phyloP scores from a whole-genome alignment of 2,797 vertebrate genomes.

The Ctenopoma kingsleyae region DNA sequence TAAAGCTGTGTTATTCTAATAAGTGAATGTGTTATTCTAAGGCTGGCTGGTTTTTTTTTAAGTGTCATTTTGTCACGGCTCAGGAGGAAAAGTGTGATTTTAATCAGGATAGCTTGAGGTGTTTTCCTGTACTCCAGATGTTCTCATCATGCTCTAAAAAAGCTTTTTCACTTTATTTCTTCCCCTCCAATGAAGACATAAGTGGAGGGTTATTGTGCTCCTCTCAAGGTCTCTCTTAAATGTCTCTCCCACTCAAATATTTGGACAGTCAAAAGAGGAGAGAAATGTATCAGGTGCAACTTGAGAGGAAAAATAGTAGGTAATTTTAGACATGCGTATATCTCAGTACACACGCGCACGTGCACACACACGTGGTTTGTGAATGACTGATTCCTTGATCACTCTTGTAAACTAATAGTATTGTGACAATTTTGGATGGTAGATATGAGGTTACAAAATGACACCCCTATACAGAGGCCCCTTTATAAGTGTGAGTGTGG shows the following conservation, averaged over 20 bases:
- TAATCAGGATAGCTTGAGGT: constrained; percentile 79
- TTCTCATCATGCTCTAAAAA: constrained; percentile 55
- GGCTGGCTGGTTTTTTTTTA: constrained; percentile 72
- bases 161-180: constrained; percentile 60
- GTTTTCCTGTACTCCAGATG: constrained; percentile 82
- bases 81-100: constrained; percentile 77
- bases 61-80: constrained; percentile 77
- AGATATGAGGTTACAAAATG: constrained; percentile 59
- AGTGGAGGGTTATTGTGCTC: constrained; percentile 80
- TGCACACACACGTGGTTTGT: background rate
- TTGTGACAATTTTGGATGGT: constrained; percentile 42
- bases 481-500: constrained; percentile 10
- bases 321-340: constrained; percentile 27
- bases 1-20: constrained; percentile 78
- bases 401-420: constrained; percentile 30
- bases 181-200: constrained; percentile 67
- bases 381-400: constrained; percentile 40
- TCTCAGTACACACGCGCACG: background rate
- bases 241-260: constrained; percentile 82
- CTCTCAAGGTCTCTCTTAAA: constrained; percentile 81
- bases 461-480: constrained; percentile 41
- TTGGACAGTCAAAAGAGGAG: constrained; percentile 82
- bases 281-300: constrained; percentile 79
- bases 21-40: constrained; percentile 73
- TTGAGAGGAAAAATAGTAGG: constrained; percentile 26